Base-by-base conservation (phyloP, 2,888 invertebrate genomes). In the Nomada fabriciana region DNA sequence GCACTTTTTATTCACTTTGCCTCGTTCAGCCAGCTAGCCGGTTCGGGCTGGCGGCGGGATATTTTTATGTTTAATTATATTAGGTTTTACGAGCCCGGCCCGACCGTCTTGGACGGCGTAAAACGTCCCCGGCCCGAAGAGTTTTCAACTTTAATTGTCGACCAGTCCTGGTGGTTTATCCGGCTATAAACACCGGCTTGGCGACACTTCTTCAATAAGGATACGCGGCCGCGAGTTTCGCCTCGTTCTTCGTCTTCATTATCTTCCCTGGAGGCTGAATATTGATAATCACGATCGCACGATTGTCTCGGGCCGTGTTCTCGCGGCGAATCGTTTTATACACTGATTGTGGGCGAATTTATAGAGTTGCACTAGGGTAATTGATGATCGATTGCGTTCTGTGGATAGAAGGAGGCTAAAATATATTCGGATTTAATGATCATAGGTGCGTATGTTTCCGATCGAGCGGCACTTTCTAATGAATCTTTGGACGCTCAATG, bases 31-130 rank as follows among this genome's bases (percentile, higher is more conserved):
- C 80, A 80, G 86, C 84, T 80, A 83, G 82, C 25, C 84, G 74
- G 82, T 73, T 70, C 86, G 72, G 79, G 75, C 80, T 82, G 25
- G 57, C 80, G 75, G 67, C 75, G 72, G 78, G 81, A 89, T 89
- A 92, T 92, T 92, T 91, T 91, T 90, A 90, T 89, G 90, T 90
- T 91, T 91, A 91, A 91, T 91, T 90, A 90, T 90, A 90, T 91
- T 90, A 90, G 86, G 87, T 88, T 89, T 91, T 90, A 91, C 85
- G 90, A 91, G 86, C 73, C 60, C 42, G 64, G 53, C 70, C 18
- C 73, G 82, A 81, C 82, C 85, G 83, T 88, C 88, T 85, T 88
- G 81, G 63, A 63, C 63, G 77, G 36, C 82, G 80, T 87, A 84
- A 84, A 87, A 88, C 81, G 63, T 65, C 75, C 43, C 77, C 77